These are phyloP conservation scores for Esox lucius DNA, from an alignment of 2,797 vertebrate genomes.

Conservation along the genomic window DNA sequence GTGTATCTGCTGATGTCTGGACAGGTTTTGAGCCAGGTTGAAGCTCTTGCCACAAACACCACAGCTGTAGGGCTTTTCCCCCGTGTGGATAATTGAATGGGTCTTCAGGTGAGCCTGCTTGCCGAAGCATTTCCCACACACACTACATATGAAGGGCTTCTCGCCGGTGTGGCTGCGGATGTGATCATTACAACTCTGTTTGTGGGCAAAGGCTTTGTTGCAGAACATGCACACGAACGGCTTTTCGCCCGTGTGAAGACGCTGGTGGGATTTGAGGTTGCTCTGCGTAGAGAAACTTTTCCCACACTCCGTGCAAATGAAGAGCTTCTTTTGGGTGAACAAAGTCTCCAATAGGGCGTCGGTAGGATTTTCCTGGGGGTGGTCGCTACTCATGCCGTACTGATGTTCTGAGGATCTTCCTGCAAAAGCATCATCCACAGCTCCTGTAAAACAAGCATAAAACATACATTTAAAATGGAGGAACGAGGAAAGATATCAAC, in stretches of 20 bases:
- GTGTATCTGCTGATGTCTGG: constrained; percentile 69
- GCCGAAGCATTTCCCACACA: constrained; percentile 70
- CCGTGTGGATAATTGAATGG: constrained; percentile 67
- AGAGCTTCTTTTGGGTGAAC: constrained; percentile 42
- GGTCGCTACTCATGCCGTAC: background rate
- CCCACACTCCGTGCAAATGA: constrained; percentile 57
- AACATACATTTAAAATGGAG: background rate
- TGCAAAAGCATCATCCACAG: constrained; percentile 28
- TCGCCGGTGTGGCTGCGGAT: constrained; percentile 60
- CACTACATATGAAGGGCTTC: constrained; percentile 58
- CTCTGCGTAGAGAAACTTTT: constrained; percentile 65
- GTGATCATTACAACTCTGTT: constrained; percentile 65
- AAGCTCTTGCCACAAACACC: constrained; percentile 69
- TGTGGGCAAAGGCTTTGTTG: constrained; percentile 59
- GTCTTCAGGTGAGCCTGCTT: constrained; percentile 72
- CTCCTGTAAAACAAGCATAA: constrained; percentile 43
- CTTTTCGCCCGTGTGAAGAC: constrained; percentile 62
- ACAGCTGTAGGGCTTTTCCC: constrained; percentile 67
- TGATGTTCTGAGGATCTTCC: background rate
- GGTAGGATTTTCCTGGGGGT: background rate
- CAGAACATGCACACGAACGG: constrained; percentile 64
- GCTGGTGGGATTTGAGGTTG: constrained; percentile 58
- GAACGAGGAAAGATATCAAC: background rate
- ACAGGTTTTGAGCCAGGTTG: constrained; percentile 74
- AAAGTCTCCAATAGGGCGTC: constrained; percentile 29